A percentile compares a stretch with the other conserved stretches of the same genome.
These are phyloP conservation scores for Diaperis boleti DNA, from an alignment of 2,888 invertebrate genomes.

Conservation along the genomic window DNA sequence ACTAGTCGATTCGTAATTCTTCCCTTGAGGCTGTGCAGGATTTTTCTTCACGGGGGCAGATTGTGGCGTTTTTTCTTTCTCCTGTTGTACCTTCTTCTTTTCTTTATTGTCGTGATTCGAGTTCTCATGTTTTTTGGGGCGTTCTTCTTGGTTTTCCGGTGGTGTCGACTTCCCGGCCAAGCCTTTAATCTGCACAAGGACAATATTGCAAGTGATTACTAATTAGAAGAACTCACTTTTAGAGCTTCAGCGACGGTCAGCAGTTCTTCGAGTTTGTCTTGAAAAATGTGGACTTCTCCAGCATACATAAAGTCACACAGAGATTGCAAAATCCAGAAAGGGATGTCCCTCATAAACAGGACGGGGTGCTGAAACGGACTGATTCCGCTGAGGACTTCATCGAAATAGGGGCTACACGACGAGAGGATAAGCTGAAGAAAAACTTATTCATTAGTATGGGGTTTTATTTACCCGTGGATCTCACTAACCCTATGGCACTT, in stretches of 20 bases:
- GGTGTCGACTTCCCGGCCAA: slow-evolving; percentile 53
- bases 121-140: slow-evolving; percentile 1
- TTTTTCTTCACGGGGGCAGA: slow-evolving; percentile 2
- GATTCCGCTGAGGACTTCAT: slow-evolving; percentile 65
- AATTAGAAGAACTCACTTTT: slow-evolving; percentile 57
- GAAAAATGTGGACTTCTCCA: slow-evolving; percentile 68
- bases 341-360: slow-evolving; percentile 67
- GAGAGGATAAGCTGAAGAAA: slow-evolving; percentile 66
- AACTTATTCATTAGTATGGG: neutral
- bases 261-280: slow-evolving; percentile 66
- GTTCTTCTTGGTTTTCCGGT: slow-evolving; percentile 33
- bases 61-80: slow-evolving; percentile 12
- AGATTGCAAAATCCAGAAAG: slow-evolving; percentile 68
- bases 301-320: slow-evolving; percentile 70
- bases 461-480: too few species aligned
- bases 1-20: slow-evolving; percentile 18
- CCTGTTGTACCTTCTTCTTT: slow-evolving; percentile 5
- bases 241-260: slow-evolving; percentile 67
- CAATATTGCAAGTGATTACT: neutral
- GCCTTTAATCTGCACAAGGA: slow-evolving; percentile 59
- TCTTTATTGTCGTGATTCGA: slow-evolving; percentile 24
- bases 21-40: slow-evolving; percentile 1
- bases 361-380: slow-evolving; percentile 67
- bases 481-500: slow-evolving; percentile 72
- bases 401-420: slow-evolving; percentile 69